phyloP scores from a whole-genome alignment of 2,888 invertebrate genomes.

The Hirtodrosophila histrioides region DNA sequence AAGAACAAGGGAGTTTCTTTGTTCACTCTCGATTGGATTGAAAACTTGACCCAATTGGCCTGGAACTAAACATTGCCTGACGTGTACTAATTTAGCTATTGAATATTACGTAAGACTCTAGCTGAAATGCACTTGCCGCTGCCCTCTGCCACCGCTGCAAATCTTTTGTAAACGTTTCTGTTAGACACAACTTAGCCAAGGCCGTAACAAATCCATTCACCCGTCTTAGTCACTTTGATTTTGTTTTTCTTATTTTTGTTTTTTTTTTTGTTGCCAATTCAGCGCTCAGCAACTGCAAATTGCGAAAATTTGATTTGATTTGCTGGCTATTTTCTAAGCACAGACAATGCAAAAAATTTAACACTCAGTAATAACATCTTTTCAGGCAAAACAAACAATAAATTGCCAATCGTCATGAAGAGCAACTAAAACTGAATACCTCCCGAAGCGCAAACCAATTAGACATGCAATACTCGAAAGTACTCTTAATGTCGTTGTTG shows the following conservation, averaged over 20 bases:
- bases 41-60: constrained; percentile 63
- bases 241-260: constrained; percentile 1
- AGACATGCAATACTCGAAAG: constrained; percentile 82
- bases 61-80: constrained; percentile 13
- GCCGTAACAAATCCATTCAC: constrained; percentile 73
- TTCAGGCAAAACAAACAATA: constrained; percentile 56
- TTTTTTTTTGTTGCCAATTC: constrained; percentile 18
- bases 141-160: not conserved
- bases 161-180: constrained; percentile 40
- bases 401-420: constrained; percentile 73
- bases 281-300: constrained; percentile 26
- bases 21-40: constrained; percentile 34
- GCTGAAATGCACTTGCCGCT: constrained; percentile 14
- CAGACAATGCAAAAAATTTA: constrained; percentile 8
- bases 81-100: constrained; percentile 14
- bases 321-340: constrained; percentile 49
- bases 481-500: constrained; percentile 68
- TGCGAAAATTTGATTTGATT: constrained; percentile 58
- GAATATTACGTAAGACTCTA: constrained; percentile 21
- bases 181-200: constrained; percentile 53
- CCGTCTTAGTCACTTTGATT: constrained; percentile 39
- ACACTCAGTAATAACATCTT: constrained; percentile 39
- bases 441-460: constrained; percentile 74
- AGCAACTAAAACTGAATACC: constrained; percentile 35
- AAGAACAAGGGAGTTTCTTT: constrained; percentile 50